Evolutionary conservation across 2,888 invertebrate species (phyloP).

Genomic region (Mongoloraphidia duomilia): DNA sequence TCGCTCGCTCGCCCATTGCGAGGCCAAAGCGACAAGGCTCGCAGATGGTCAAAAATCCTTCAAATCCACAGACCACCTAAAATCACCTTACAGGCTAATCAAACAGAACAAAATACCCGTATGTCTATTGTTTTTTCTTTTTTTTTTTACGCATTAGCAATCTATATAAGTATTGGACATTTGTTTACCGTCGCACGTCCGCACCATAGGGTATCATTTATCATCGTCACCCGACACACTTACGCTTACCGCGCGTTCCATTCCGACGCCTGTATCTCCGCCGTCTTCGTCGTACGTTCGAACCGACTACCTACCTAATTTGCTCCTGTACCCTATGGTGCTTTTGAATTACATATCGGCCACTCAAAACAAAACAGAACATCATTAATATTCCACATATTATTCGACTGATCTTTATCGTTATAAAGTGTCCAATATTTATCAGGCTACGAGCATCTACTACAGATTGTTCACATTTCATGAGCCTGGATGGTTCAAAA

Average conservation of each 20-base stretch:
- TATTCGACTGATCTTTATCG: too few species aligned
- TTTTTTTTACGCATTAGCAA: neutral
- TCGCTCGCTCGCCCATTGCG: slow-evolving; percentile 4
- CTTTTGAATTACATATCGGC: too few species aligned
- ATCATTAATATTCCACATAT: too few species aligned
- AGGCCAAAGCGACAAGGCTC: slow-evolving; percentile 15
- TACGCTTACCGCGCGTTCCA: too few species aligned
- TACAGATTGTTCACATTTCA: slow-evolving; percentile 8
- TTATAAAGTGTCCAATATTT: slow-evolving; percentile 10
- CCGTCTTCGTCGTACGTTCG: too few species aligned
- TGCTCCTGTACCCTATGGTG: too few species aligned
- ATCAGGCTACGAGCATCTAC: slow-evolving; percentile 7
- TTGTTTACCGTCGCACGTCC: neutral
- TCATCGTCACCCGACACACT: too few species aligned
- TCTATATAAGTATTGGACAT: slow-evolving; percentile 13
- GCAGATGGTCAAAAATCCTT: slow-evolving; percentile 58
- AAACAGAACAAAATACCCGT: slow-evolving; percentile 10
- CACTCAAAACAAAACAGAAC: too few species aligned
- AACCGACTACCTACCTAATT: too few species aligned
- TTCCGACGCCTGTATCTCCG: too few species aligned
- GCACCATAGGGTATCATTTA: too few species aligned
- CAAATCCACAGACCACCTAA: slow-evolving; percentile 35
- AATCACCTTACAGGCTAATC: slow-evolving; percentile 27
- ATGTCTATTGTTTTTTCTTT: neutral
- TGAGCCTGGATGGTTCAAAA: slow-evolving; percentile 5